Conservation (phyloP, 2,888 invertebrate species). For the Patella caerulea region DNA sequence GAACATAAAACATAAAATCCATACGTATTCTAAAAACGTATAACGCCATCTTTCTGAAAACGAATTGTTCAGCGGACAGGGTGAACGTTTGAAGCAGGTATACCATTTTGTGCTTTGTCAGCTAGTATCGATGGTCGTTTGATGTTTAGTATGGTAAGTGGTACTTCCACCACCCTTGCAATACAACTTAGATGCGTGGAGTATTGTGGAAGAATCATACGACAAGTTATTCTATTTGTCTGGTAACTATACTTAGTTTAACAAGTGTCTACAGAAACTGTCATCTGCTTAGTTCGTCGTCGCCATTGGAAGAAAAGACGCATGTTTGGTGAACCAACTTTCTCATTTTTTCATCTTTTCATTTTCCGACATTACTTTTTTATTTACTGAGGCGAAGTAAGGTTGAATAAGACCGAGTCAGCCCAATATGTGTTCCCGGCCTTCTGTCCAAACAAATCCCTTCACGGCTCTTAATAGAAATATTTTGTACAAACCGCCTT, state of each 20-base stretch:
- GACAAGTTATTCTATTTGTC: conserved; percentile 5
- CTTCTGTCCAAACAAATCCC: conserved; percentile 9
- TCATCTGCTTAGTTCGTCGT: conserved; percentile 1
- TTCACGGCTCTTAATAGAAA: neutral
- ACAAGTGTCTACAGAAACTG: neutral
- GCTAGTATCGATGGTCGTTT: neutral
- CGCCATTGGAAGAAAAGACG: neutral
- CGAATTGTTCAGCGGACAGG: too few relatives aligned
- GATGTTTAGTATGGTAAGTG: conserved; percentile 9
- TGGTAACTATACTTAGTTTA: neutral
- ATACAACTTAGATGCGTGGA: neutral
- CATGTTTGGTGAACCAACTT: neutral
- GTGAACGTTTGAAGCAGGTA: too few relatives aligned
- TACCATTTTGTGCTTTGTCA: too few relatives aligned
- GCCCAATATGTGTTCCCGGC: neutral
- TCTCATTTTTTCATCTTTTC: conserved; percentile 4
- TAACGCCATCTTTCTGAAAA: too few relatives aligned
- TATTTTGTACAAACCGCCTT: neutral
- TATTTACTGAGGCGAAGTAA: neutral
- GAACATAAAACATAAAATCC: too few relatives aligned
- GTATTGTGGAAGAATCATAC: neutral
- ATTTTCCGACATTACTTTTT: neutral
- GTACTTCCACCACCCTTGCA: neutral
- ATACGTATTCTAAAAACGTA: too few relatives aligned
- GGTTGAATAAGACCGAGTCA: conserved; percentile 3